Conservation (phyloP, 2,888 invertebrate species). For the Caradrina kadenii region DNA sequence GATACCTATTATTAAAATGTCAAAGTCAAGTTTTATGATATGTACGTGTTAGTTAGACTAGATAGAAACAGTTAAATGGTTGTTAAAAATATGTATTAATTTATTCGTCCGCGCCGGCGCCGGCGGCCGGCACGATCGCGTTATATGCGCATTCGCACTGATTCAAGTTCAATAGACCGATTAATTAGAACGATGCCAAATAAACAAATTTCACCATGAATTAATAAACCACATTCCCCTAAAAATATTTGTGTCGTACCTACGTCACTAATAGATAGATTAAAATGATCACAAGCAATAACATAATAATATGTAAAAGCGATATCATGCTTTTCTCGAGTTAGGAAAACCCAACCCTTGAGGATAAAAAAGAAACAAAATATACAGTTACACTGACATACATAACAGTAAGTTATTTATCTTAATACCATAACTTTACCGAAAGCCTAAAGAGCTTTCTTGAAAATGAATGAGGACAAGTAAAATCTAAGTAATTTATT, state of each 20-base stretch:
- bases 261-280: slow-evolving; percentile 19
- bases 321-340: neutral
- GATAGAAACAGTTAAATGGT: slow-evolving; percentile 34
- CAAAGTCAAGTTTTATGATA: slow-evolving; percentile 6
- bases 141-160: slow-evolving; percentile 71
- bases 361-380: neutral
- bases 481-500: slow-evolving; percentile 28
- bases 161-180: slow-evolving; percentile 82
- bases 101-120: slow-evolving; percentile 57
- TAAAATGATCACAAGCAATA: neutral
- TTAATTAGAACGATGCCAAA: slow-evolving; percentile 72
- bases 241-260: slow-evolving; percentile 27
- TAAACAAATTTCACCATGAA: slow-evolving; percentile 47
- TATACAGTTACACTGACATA: neutral
- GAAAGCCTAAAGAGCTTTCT: slow-evolving; percentile 34
- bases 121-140: slow-evolving; percentile 59
- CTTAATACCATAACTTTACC: slow-evolving; percentile 33
- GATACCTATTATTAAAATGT: slow-evolving; percentile 18
- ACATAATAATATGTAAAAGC: neutral
- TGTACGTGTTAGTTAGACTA: slow-evolving; percentile 27
- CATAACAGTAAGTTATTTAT: slow-evolving; percentile 24
- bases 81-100: slow-evolving; percentile 65
- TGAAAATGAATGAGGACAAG: slow-evolving; percentile 26
- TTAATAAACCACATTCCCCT: slow-evolving; percentile 25
- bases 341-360: neutral